Evolutionary conservation across 2,797 vertebrate genomes (phyloP), one percentile per base, ranked within the genome.

Genomic region (Danio jaintianensis): DNA sequence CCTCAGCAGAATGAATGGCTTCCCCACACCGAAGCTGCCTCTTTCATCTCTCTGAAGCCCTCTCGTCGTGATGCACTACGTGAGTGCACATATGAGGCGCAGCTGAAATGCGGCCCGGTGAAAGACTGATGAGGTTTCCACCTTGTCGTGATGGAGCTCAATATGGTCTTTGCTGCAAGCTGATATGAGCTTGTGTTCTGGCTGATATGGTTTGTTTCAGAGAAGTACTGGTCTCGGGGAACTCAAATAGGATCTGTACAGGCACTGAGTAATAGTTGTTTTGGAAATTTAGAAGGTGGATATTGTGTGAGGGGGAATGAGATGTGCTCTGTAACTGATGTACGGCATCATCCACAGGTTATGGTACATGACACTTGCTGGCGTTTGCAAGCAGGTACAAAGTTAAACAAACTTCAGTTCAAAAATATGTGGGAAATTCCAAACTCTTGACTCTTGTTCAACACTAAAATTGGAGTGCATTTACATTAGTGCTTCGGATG

Each of bases 1-100:
- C 85, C 86, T 87, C 85, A 73, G 82, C 67, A 86, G 86, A 90
- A 92, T 91, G 87, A 85, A 92, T 91, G 89, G 83, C 76, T 90
- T 91, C 88, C 70, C 89, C 87, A 87, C 68, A 63, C 83, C 22
- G 29, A 20, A 68, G 50, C 75, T 66, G 79, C 7, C 70, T 66
- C 85, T 86, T 85, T 86, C 81, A 86, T 85, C 81, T 84, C 53
- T 47, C 78, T 53, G 59, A 81, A 84, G 77, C 69, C 62, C 74
- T 80, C 78, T 78, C 61, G 45, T 47, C 68, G 72, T 80, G 82
- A 82, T 81, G 47, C 77, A 82, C 72, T 82, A 67, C 81, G 56
- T 73, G 85, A 74, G 75, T 67, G 74, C 82, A 86, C 83, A 81
- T 86, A 79, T 78, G 85, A 80, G 68, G 69, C 36, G 15, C 67